These are phyloP conservation scores for Cyanoderma ruficeps DNA, from an alignment of 2,113 vertebrate species.

Conservation along the genomic window DNA sequence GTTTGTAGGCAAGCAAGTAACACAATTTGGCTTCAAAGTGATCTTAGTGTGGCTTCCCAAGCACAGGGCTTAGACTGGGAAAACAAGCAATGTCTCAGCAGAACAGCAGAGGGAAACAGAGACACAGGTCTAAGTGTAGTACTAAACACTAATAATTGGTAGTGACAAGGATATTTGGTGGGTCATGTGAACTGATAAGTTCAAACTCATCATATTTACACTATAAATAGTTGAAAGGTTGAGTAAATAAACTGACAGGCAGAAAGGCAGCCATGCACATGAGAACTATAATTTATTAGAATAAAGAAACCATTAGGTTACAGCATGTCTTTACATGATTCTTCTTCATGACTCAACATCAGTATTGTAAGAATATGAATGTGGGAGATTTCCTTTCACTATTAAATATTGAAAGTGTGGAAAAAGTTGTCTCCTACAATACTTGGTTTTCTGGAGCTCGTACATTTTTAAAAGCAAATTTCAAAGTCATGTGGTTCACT, in stretches of 20 bases:
- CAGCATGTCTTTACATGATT: background rate
- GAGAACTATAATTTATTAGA: background rate
- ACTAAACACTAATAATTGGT: background rate
- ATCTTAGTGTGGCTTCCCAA: background rate
- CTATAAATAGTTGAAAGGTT: background rate
- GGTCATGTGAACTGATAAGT: background rate
- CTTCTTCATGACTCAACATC: background rate
- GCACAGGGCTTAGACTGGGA: background rate
- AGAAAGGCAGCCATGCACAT: background rate
- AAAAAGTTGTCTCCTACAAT: background rate
- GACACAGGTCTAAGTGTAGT: background rate
- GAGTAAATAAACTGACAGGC: background rate
- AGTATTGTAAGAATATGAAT: background rate
- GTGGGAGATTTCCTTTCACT: background rate
- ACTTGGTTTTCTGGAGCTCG: background rate
- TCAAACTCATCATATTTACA: background rate
- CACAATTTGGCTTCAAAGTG: background rate
- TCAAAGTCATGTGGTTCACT: slow-evolving; percentile 2
- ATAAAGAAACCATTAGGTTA: background rate
- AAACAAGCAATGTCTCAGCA: background rate
- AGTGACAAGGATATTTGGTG: background rate
- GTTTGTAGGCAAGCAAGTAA: background rate
- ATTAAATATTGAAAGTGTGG: background rate
- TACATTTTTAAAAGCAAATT: slow-evolving; percentile 12
- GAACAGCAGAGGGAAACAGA: slow-evolving; percentile 58